Percentiles rank a stretch among this genome's conserved stretches.
These are phyloP conservation scores for Gobionotothen gibberifrons DNA, from an alignment of 2,797 vertebrate species.

Conservation along the genomic window DNA sequence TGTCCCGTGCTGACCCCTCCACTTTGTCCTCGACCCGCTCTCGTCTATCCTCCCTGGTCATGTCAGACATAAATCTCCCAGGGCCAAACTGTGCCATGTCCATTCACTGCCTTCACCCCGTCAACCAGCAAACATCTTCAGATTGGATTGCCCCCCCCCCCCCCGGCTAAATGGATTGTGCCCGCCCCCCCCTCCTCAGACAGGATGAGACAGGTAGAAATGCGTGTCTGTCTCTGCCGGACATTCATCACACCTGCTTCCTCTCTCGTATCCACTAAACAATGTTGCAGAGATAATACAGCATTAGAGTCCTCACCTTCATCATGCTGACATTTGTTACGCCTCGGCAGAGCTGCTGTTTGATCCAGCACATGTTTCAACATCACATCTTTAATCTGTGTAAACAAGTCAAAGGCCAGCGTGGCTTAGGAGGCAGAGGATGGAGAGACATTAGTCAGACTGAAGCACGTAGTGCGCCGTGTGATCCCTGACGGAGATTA, in stretches of 20 bases:
- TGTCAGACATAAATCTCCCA: conserved; percentile 72
- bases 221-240: conserved; percentile 48
- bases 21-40: conserved; percentile 61
- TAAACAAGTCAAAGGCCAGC: conserved; percentile 78
- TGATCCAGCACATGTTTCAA: conserved; percentile 68
- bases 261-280: conserved; percentile 57
- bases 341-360: conserved; percentile 51
- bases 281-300: conserved; percentile 68
- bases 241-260: conserved; percentile 73
- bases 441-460: conserved; percentile 61
- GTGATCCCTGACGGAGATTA: conserved; percentile 59
- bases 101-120: conserved; percentile 68
- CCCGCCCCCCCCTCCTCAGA: conserved; percentile 17
- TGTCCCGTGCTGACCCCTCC: conserved; percentile 68
- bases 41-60: conserved; percentile 51
- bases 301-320: conserved; percentile 72
- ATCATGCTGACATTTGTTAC: conserved; percentile 77
- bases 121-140: conserved; percentile 76
- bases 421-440: conserved; percentile 50
- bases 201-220: conserved; percentile 65
- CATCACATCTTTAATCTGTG: conserved; percentile 76
- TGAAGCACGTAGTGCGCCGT: conserved; percentile 36
- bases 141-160: conserved; percentile 57
- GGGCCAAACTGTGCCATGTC: conserved; percentile 71
- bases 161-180: conserved; percentile 56